phyloP scores from a whole-genome alignment of 2,888 invertebrate genomes.

The Allophyes oxyacanthae region DNA sequence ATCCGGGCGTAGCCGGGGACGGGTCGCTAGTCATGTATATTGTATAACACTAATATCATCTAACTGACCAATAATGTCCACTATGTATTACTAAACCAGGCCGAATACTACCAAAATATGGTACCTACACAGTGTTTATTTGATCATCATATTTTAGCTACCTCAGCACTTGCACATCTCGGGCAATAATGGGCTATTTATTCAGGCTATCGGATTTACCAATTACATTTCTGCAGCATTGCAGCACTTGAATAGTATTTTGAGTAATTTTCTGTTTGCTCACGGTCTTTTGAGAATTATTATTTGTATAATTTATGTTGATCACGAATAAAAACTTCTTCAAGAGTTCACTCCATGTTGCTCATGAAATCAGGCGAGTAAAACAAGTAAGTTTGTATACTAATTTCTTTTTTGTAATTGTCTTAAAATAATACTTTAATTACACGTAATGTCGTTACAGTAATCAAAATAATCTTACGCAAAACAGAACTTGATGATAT shows the following conservation, averaged over 20 bases:
- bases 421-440: constrained; percentile 9
- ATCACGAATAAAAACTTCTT: no score
- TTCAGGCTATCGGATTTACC: constrained; percentile 13
- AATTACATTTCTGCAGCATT: constrained; percentile 18
- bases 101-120: constrained; percentile 1
- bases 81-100: not conserved
- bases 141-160: constrained; percentile 14
- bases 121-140: constrained; percentile 7
- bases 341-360: no score
- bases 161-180: constrained; percentile 11
- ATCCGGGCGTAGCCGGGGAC: no score
- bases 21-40: no score
- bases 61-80: not conserved
- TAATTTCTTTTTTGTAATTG: not conserved
- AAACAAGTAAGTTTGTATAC: not conserved
- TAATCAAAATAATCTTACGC: constrained; percentile 26
- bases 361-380: not conserved
- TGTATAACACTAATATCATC: not conserved
- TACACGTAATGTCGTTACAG: constrained; percentile 18
- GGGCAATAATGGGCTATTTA: constrained; percentile 17
- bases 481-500: constrained; percentile 26
- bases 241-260: constrained; percentile 2
- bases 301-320: no score
- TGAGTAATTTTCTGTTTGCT: not conserved
- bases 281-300: no score